Base-by-base conservation (phyloP, 1,140 invertebrate species). In the Xylocopa sonorina region DNA sequence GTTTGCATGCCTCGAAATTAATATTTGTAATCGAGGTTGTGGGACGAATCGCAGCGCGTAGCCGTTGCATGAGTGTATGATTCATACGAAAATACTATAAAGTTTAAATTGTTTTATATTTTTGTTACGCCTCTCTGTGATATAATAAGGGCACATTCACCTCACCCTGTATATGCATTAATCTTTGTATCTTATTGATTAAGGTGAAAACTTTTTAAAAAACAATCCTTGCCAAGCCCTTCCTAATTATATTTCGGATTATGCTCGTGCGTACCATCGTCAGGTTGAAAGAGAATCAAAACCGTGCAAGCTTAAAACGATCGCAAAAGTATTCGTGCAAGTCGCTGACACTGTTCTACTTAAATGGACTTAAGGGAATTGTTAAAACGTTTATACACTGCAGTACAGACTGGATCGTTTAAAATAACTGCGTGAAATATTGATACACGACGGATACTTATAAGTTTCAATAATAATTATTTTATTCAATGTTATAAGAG, bases 91-190 rank as follows among this genome's bases (percentile, higher is more conserved):
- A 80, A 76, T 87, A 87, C 74, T 84, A 83, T 88, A 85, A 88
- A 84, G 71, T 88, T 90, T 85, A 87, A 88, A 89, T 90, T 89
- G 82, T 88, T 90, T 88, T 84, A 89, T 90, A 90, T 89, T 89
- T 90, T 90, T 90, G 87, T 90, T 90, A 90, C 88, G 88, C 88
- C 89, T 90, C 89, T 90, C 89, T 90, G 89, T 90, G 89, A 90
- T 90, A 90, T 89, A 85, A 88, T 89, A 89, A 88, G 89, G 89
- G 89, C 89, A 91, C 90, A 91, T 90, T 90, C 81, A 89, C 81
- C 86, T 83, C 83, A 89, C 80, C 84, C 88, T 91, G 83, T 90
- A 89, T 84, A 88, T 89, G 76, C 77, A 83, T 81, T 86, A 79
- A 84, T 86, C 86, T 88, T 88, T 85, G 80, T 88, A 87, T 87